phyloP scores from a whole-genome alignment of 2,888 invertebrate species.

The Ectemnius cavifrons region DNA sequence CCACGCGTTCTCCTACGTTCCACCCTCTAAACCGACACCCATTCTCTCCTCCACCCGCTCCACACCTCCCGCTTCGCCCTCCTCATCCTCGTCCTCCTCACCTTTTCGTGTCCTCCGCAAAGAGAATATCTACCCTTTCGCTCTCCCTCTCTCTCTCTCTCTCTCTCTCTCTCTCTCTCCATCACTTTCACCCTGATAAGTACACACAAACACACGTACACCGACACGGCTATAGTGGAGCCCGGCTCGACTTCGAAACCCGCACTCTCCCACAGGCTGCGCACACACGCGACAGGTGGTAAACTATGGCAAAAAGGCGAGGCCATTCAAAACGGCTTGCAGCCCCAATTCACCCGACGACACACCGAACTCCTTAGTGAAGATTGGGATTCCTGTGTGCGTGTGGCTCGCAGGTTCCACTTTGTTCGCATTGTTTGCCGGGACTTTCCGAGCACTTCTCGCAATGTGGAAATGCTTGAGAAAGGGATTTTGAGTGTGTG shows the following conservation, averaged over 20 bases:
- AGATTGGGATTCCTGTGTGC: not conserved
- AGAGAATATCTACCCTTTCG: not conserved
- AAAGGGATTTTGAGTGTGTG: too few relatives aligned
- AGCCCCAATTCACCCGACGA: slow-evolving; percentile 53
- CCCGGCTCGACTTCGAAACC: slow-evolving; percentile 46
- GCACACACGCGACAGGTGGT: slow-evolving; percentile 71
- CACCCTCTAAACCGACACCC: slow-evolving; percentile 52
- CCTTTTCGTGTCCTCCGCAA: slow-evolving; percentile 26
- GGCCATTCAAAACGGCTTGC: slow-evolving; percentile 60
- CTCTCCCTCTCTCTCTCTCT: slow-evolving; percentile 38
- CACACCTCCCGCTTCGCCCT: slow-evolving; percentile 13
- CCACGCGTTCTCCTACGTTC: slow-evolving; percentile 67
- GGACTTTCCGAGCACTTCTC: too few relatives aligned
- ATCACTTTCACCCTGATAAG: slow-evolving; percentile 29
- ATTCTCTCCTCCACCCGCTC: slow-evolving; percentile 48
- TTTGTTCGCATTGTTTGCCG: too few relatives aligned
- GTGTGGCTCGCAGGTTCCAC: slow-evolving; percentile 9
- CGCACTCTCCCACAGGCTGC: slow-evolving; percentile 53
- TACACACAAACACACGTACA: slow-evolving; percentile 35
- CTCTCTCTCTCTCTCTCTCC: slow-evolving; percentile 45
- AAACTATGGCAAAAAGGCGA: slow-evolving; percentile 62
- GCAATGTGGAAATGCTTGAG: too few relatives aligned
- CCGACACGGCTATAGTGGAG: slow-evolving; percentile 39
- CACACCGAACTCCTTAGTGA: slow-evolving; percentile 41
- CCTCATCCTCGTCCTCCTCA: slow-evolving; percentile 36